phyloP scores from a whole-genome alignment of 2,797 vertebrate genomes.

The Pogoniulus pusillus region DNA sequence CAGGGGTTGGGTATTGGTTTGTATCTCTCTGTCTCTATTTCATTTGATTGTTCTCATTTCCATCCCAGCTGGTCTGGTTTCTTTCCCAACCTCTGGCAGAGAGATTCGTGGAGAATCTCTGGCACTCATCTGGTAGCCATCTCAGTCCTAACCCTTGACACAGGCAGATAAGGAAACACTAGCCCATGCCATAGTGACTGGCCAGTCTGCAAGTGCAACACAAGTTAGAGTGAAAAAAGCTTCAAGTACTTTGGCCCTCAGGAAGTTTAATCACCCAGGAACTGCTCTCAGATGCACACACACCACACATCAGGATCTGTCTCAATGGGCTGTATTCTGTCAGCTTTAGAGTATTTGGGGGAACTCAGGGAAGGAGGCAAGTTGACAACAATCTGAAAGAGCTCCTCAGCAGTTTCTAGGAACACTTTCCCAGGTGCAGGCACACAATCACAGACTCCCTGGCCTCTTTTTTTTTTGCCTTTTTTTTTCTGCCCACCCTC shows the following conservation, averaged over 20 bases:
- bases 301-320: background rate
- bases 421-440: background rate
- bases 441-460: background rate
- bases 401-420: background rate
- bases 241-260: background rate
- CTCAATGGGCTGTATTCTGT: background rate
- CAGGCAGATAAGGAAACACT: background rate
- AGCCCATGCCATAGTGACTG: background rate
- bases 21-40: too few species aligned
- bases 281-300: background rate
- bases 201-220: background rate
- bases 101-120: too few species aligned
- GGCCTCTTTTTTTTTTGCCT: accelerated
- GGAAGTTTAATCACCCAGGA: background rate
- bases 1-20: too few species aligned
- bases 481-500: background rate
- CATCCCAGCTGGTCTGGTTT: too few species aligned
- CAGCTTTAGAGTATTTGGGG: background rate
- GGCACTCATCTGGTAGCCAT: too few species aligned
- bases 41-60: too few species aligned
- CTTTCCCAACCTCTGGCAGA: too few species aligned
- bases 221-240: background rate
- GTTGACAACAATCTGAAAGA: background rate
- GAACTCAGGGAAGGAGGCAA: accelerated
- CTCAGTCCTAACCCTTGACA: too few species aligned